Evolutionary conservation across 2,888 invertebrate genomes (phyloP).

Genomic region (Salticus scenicus): DNA sequence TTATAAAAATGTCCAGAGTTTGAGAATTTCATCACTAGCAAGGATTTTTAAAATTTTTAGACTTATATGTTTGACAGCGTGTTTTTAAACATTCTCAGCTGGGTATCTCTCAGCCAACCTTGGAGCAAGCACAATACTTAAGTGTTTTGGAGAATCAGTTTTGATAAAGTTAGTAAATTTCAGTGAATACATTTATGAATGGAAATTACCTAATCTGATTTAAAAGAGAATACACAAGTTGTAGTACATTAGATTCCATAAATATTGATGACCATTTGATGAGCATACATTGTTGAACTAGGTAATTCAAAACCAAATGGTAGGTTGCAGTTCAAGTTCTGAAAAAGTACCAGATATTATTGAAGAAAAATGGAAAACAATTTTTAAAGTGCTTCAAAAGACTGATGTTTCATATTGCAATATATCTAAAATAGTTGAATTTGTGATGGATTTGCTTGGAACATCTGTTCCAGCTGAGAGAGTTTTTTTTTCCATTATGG

Average conservation of each 20-base stretch:
- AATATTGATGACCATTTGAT: slow-evolving; percentile 18
- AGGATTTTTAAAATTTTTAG: too few species aligned
- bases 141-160: too few species aligned
- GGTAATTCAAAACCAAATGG: not conserved
- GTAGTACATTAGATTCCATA: not conserved
- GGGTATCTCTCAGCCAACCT: too few species aligned
- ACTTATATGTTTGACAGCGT: too few species aligned
- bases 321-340: not conserved
- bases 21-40: too few species aligned
- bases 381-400: slow-evolving; percentile 8
- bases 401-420: not conserved
- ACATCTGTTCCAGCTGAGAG: not conserved
- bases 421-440: not conserved
- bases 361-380: slow-evolving; percentile 2
- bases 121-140: too few species aligned
- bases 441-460: not conserved
- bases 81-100: too few species aligned
- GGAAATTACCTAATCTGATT: too few species aligned
- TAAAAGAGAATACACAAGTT: too few species aligned
- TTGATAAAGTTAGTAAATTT: too few species aligned
- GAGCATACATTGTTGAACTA: slow-evolving; percentile 2
- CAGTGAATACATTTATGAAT: too few species aligned
- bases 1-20: not conserved
- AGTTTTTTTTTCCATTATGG: slow-evolving; percentile 18
- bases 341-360: slow-evolving; percentile 6